phyloP scores from a whole-genome alignment of 2,888 invertebrate genomes.

The Drosophila longiperda region DNA sequence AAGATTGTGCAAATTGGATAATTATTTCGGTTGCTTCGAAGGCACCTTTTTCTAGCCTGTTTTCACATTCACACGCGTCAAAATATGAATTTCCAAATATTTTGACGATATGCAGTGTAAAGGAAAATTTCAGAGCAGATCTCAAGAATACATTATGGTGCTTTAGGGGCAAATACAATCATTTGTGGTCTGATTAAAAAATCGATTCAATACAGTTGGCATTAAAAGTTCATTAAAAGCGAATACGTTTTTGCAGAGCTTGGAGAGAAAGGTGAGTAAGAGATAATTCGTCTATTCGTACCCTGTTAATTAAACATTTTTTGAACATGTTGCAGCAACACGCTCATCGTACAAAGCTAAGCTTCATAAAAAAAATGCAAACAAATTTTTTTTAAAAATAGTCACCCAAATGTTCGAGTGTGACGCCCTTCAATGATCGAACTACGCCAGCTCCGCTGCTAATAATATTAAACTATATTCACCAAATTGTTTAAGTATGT shows the following conservation, averaged over 20 bases:
- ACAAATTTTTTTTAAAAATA: not conserved
- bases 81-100: not conserved
- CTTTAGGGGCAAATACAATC: not conserved
- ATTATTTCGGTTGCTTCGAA: too few relatives aligned
- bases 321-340: not conserved
- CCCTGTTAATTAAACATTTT: not conserved
- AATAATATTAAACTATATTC: not conserved
- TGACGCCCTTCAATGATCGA: not conserved
- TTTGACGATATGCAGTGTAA: not conserved
- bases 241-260: not conserved
- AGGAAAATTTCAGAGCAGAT: not conserved
- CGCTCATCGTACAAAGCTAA: not conserved
- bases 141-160: not conserved
- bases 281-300: not conserved
- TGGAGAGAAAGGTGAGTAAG: not conserved
- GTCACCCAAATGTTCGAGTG: not conserved
- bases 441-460: too few relatives aligned
- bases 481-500: not conserved
- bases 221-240: not conserved
- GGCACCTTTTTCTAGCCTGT: too few relatives aligned
- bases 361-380: not conserved
- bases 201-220: not conserved
- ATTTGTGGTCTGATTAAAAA: not conserved
- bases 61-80: not conserved
- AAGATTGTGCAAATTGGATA: too few relatives aligned